phyloP scores from a whole-genome alignment of 2,797 vertebrate species.

The Tamandua tetradactyla region DNA sequence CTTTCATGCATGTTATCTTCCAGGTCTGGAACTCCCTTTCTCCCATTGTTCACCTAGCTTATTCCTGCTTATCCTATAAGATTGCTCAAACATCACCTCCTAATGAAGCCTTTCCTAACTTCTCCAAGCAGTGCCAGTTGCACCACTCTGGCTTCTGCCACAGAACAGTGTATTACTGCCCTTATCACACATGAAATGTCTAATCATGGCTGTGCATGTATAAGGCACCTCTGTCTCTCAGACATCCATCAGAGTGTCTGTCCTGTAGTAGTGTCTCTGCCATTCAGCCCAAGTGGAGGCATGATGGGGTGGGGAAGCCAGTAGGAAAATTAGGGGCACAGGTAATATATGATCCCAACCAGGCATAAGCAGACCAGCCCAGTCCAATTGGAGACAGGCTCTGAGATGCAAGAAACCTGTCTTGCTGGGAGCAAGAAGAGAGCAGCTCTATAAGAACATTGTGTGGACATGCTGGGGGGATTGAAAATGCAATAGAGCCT shows the following conservation, averaged over 20 bases:
- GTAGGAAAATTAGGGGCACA: neutral
- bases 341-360: neutral
- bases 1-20: neutral
- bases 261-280: neutral
- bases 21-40: neutral
- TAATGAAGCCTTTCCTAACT: neutral
- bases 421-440: neutral
- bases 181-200: neutral
- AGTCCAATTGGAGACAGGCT: neutral
- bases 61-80: neutral
- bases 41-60: neutral
- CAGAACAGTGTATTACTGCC: neutral
- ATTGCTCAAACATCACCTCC: neutral
- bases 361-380: neutral
- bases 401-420: neutral
- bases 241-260: neutral
- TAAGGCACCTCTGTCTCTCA: neutral
- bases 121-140: neutral
- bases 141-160: neutral
- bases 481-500: neutral
- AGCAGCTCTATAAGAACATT: neutral
- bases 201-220: neutral
- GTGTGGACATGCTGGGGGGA: neutral
- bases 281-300: neutral
- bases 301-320: neutral